These are phyloP conservation scores for Phainopepla nitens DNA, from an alignment of 2,113 vertebrate genomes.

Conservation along the genomic window DNA sequence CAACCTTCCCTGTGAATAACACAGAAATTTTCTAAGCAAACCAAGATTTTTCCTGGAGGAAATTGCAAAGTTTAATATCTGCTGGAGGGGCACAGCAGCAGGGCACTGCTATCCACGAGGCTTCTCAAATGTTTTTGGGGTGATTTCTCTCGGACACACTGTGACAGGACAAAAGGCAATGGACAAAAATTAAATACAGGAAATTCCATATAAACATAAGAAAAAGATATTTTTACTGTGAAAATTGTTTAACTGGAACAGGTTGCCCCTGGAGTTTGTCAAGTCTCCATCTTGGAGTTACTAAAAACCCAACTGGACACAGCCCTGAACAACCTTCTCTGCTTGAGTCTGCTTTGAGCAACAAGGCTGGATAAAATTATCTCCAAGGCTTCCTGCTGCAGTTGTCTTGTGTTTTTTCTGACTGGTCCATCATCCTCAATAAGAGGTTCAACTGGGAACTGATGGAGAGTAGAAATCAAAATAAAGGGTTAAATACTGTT, in stretches of 20 bases:
- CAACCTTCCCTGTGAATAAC: background rate
- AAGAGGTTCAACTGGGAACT: background rate
- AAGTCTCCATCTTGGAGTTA: background rate
- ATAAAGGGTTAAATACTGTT: background rate
- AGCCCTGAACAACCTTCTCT: background rate
- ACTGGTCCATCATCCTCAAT: background rate
- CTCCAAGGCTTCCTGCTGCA: background rate
- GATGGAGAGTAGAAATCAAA: background rate
- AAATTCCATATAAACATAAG: background rate
- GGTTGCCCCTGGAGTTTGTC: background rate
- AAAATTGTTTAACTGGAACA: background rate
- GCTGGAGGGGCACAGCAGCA: background rate
- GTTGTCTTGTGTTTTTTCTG: background rate
- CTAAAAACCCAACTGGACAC: background rate
- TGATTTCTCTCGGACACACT: background rate
- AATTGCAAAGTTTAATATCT: background rate
- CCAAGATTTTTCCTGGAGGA: background rate
- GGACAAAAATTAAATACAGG: background rate
- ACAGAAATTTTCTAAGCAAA: background rate
- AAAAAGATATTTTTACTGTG: background rate
- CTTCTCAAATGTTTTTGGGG: background rate
- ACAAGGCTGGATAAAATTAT: background rate
- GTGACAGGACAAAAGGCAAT: background rate
- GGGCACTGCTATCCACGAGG: background rate
- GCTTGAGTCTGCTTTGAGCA: background rate